Evolutionary conservation across 2,113 vertebrate genomes (phyloP).

Genomic region (Datnioides undecimradiatus): DNA sequence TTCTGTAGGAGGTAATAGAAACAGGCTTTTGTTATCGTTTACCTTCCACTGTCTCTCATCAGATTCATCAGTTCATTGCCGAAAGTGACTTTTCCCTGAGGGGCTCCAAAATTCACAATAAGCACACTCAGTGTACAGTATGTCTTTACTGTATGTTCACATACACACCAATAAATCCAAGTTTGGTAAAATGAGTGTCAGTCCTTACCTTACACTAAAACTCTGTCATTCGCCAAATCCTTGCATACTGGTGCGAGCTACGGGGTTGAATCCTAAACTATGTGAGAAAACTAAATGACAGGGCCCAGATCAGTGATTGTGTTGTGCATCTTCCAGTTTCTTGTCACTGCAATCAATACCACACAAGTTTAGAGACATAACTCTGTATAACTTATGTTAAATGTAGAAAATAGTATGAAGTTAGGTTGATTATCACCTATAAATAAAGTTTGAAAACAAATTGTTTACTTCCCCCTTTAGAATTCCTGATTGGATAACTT

Average conservation of each 20-base stretch:
- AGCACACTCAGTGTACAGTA: background rate
- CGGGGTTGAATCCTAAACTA: background rate
- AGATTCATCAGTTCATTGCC: constrained; percentile 10
- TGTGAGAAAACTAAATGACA: background rate
- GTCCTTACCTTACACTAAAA: background rate
- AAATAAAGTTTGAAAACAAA: background rate
- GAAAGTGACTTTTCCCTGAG: background rate
- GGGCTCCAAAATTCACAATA: background rate
- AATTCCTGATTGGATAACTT: constrained; percentile 35
- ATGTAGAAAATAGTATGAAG: too few relatives aligned
- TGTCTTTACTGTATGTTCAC: background rate
- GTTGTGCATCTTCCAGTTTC: background rate
- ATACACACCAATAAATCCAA: background rate
- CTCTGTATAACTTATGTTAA: background rate
- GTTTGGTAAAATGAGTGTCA: too few relatives aligned
- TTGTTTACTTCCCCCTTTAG: constrained; percentile 2
- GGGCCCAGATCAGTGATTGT: background rate
- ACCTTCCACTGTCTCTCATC: constrained; percentile 34
- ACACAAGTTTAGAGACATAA: background rate
- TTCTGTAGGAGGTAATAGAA: constrained; percentile 36
- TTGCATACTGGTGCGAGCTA: too few relatives aligned
- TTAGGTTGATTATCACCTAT: constrained; percentile 4
- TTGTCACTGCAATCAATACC: background rate
- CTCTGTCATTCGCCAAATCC: too few relatives aligned
- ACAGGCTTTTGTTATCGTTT: constrained; percentile 39